Evolutionary conservation across 2,888 invertebrate species (phyloP).

Genomic region (Pyrrhosoma nymphula): DNA sequence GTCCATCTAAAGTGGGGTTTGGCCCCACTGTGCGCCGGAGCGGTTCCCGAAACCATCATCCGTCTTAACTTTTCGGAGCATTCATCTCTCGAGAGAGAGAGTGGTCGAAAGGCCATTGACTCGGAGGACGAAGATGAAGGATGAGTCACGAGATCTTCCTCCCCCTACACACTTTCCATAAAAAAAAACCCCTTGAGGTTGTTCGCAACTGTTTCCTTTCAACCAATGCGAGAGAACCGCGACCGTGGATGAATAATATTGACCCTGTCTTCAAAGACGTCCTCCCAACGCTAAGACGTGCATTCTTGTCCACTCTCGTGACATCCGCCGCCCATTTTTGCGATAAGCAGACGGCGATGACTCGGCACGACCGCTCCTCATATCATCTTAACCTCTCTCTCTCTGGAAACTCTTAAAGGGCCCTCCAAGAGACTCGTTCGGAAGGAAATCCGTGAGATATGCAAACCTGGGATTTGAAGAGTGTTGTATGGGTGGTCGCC

Average conservation of each 20-base stretch:
- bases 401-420: neutral
- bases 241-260: neutral
- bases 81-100: neutral
- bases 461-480: neutral
- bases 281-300: neutral
- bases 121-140: neutral
- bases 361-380: neutral
- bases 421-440: neutral
- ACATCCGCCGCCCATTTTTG: neutral
- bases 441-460: constrained; percentile 24
- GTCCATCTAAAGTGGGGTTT: too few relatives aligned
- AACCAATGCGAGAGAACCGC: neutral
- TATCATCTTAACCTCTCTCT: neutral
- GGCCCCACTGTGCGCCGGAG: too few relatives aligned
- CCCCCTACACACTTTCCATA: neutral
- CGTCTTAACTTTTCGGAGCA: neutral
- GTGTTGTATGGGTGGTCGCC: neutral
- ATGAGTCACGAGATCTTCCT: neutral
- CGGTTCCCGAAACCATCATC: neutral
- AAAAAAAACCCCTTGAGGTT: neutral
- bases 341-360: neutral
- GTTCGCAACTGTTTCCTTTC: constrained; percentile 4
- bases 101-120: neutral
- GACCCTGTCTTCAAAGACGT: neutral
- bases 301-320: neutral